These are phyloP conservation scores for Carapus acus DNA, from an alignment of 2,797 vertebrate genomes.

Conservation along the genomic window DNA sequence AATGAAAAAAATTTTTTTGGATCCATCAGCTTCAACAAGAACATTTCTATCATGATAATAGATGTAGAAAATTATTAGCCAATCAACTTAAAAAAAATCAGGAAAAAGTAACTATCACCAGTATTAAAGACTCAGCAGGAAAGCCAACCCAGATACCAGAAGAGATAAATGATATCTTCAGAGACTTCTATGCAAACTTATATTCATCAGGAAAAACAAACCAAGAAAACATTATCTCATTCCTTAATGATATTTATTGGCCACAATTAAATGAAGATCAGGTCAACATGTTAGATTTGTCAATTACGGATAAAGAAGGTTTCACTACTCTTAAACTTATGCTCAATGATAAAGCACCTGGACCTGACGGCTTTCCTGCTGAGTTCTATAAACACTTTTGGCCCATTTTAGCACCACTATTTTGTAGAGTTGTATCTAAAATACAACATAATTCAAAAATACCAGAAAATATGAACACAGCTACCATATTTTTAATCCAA, in stretches of 20 bases:
- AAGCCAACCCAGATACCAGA: neutral
- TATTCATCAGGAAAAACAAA: neutral
- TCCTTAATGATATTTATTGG: neutral
- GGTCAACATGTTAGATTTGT: no score
- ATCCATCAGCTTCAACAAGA: no score
- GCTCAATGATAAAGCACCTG: no score
- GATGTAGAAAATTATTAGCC: neutral
- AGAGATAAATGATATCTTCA: neutral
- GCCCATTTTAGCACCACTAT: no score
- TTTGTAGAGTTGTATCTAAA: no score
- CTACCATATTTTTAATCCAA: neutral
- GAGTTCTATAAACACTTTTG: no score
- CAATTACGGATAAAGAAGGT: no score
- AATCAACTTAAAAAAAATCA: neutral
- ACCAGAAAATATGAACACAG: constrained; percentile 7
- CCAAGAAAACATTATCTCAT: neutral
- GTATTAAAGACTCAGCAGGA: neutral
- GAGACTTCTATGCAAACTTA: neutral
- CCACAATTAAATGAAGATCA: no score
- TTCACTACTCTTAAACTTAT: no score
- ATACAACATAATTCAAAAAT: no score
- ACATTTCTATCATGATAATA: neutral
- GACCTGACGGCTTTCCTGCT: no score
- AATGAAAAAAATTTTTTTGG: no score
- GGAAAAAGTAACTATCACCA: neutral